Conservation (phyloP, 2,888 invertebrate species). For the Leucoptera coffeella region DNA sequence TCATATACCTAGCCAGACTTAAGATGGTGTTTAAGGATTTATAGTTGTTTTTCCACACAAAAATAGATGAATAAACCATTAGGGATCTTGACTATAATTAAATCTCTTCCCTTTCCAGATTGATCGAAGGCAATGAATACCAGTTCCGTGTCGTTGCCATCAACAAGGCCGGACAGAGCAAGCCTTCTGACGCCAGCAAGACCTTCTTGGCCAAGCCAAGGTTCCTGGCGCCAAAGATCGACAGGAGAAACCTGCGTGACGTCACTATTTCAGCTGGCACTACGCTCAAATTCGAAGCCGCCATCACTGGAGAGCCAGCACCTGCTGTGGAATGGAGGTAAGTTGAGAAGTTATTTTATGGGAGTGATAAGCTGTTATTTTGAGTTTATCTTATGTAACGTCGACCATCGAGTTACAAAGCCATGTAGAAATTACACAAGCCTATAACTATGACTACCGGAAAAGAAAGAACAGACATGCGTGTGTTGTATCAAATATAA, state of each 20-base stretch:
- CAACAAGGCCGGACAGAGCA: conserved; percentile 92
- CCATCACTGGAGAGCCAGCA: conserved; percentile 91
- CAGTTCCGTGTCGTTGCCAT: conserved; percentile 94
- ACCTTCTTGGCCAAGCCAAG: conserved; percentile 81
- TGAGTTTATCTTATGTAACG: too few species aligned
- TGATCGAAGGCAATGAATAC: conserved; percentile 94
- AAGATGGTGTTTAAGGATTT: too few species aligned
- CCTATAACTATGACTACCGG: too few species aligned
- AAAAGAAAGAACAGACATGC: too few species aligned
- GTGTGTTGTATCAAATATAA: too few species aligned
- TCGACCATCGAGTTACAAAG: too few species aligned
- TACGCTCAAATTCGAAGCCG: conserved; percentile 88
- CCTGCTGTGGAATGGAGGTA: conserved; percentile 86
- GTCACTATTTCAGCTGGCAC: conserved; percentile 88
- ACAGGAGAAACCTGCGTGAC: conserved; percentile 85
- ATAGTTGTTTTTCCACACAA: too few species aligned
- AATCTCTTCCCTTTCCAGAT: conserved; percentile 14
- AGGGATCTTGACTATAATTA: too few species aligned
- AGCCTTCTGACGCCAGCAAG: conserved; percentile 84
- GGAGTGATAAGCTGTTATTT: too few species aligned
- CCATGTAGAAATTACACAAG: too few species aligned
- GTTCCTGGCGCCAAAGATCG: conserved; percentile 91
- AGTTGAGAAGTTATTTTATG: too few species aligned
- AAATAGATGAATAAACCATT: too few species aligned
- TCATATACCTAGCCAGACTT: neutral